Conservation (phyloP, 2,888 invertebrate species). For the Cheilosia grossa region DNA sequence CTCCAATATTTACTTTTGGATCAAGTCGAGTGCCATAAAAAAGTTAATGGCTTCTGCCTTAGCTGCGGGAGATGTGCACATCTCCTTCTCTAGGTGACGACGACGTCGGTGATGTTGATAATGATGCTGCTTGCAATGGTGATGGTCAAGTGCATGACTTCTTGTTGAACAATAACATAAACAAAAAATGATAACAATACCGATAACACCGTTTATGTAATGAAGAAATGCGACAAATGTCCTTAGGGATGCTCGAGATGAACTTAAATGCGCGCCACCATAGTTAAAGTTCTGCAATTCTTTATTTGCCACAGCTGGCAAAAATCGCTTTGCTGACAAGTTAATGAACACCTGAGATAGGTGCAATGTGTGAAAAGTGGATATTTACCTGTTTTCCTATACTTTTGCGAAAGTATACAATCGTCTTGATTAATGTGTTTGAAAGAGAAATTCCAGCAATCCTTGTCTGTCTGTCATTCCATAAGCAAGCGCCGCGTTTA, state of each 20-base stretch:
- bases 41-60: conserved; percentile 32
- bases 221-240: neutral
- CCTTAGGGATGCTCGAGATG: too few relatives aligned
- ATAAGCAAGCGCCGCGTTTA: neutral
- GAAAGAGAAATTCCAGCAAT: conserved; percentile 13
- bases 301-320: neutral
- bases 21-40: conserved; percentile 51
- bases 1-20: conserved; percentile 56
- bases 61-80: neutral
- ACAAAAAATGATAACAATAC: neutral
- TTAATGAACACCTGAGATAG: conserved; percentile 5
- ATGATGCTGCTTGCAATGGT: conserved; percentile 6
- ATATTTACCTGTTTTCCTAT: conserved; percentile 5
- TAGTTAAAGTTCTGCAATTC: neutral
- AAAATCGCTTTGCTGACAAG: neutral
- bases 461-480: neutral
- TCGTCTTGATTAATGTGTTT: neutral
- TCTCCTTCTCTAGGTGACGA: neutral
- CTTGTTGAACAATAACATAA: conserved; percentile 13
- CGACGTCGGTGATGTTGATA: neutral
- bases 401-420: conserved; percentile 33
- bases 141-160: conserved; percentile 38
- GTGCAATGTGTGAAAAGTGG: conserved; percentile 2
- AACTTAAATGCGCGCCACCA: too few relatives aligned
- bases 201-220: neutral